These are phyloP conservation scores for Periophthalmus modestus DNA, from an alignment of 2,113 vertebrate genomes.

Conservation along the genomic window DNA sequence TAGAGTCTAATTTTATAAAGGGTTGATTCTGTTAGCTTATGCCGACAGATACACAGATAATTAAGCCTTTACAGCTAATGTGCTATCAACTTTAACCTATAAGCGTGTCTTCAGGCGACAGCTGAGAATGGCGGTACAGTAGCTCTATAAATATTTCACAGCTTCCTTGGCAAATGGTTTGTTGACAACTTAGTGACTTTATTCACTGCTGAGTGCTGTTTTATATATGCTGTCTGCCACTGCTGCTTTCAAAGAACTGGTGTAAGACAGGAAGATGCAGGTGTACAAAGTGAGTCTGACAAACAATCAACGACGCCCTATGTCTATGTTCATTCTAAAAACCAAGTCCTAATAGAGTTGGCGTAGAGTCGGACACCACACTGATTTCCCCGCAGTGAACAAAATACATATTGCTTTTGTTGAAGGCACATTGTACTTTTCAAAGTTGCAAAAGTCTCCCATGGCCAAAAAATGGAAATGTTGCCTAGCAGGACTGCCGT, in stretches of 20 bases:
- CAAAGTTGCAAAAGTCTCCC: conserved; percentile 2
- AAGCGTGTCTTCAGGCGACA: not conserved
- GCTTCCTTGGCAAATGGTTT: not conserved
- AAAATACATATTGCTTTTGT: conserved; percentile 3
- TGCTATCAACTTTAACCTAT: not conserved
- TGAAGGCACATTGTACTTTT: not conserved
- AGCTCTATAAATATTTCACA: not conserved
- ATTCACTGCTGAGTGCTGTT: not conserved
- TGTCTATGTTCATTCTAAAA: not conserved
- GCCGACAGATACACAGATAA: conserved; percentile 2
- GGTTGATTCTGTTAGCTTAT: not conserved
- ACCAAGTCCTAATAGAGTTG: not conserved
- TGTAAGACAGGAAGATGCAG: not conserved
- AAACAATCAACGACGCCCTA: not conserved
- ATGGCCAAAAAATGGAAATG: not conserved
- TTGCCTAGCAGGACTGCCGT: not conserved
- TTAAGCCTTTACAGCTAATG: conserved; percentile 5
- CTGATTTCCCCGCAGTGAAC: conserved; percentile 1
- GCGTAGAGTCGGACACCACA: not conserved
- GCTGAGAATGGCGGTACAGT: not conserved
- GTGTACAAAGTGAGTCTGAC: conserved; percentile 4
- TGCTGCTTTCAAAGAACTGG: not conserved
- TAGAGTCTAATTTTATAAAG: not conserved
- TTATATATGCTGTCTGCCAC: not conserved
- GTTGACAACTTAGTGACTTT: not conserved